Evolutionary conservation across 2,888 invertebrate species (phyloP), one percentile per base, ranked within the genome.

Genomic region (Pollenia griseotomentosa): DNA sequence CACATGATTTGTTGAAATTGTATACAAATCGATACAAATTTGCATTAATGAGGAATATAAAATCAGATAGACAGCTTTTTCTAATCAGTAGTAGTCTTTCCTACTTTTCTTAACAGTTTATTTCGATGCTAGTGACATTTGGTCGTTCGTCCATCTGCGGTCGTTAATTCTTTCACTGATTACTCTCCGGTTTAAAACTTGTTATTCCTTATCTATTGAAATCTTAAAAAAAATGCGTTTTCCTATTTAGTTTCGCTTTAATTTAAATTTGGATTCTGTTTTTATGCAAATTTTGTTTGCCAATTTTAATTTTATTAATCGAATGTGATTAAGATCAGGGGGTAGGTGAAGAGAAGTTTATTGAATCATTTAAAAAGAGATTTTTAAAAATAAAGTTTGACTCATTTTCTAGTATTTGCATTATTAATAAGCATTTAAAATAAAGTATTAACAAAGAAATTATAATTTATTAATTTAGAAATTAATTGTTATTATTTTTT

Each of bases 351-450:
- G 5, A 7, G 14, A 2, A 6, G 16, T 51, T 2, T 70, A 33
- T 70, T 63, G 71, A 46, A 16, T 74, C 59, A 78, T 51, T 51
- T 16, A 23, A 42, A 66, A 3, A 55, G 51, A 65, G 51, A 3
- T 8, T 65, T 14, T 65, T 79, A 61, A 46, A 84, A 84, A 84
- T 79, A 84, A 65, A 65, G n/a, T 46, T 79, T 79, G 61, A 55
- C 74, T 79, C 79, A 84, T 74, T 68, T 51, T 53, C 19, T 40
- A 65, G 40, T 19, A 40, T 14, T 73, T 73, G 80, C 73, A 73
- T 73, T 71, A 55, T 65, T 33, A 59, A 46, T 42, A 82, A 66
- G 42, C 11, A 53, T 51, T 70, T 33, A 48, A 53, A 71, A 14
- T 51, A 51, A n/a, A 53, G 40, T 33, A 10, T 61, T 14, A 16